Conservation (phyloP, 2,113 vertebrate species). For the Centropus bengalensis region DNA sequence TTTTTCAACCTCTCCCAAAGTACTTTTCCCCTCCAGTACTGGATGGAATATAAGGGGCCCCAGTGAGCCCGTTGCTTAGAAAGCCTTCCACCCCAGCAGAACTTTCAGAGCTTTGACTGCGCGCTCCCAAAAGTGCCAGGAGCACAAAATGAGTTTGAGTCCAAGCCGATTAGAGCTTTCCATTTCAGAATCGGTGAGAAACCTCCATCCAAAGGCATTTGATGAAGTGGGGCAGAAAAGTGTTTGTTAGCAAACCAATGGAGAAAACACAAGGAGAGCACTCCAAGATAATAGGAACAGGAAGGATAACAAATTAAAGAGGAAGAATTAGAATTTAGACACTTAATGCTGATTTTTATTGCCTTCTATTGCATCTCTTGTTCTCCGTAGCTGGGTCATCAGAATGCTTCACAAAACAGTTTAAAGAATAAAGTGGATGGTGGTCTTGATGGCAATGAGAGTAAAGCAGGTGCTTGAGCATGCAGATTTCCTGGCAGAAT, state of each 20-base stretch:
- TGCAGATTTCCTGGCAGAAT: background rate
- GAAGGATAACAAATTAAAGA: background rate
- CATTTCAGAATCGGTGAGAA: background rate
- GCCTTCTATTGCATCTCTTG: background rate
- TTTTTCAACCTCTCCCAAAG: background rate
- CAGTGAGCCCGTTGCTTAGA: background rate
- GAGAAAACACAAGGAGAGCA: background rate
- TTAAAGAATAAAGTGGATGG: background rate
- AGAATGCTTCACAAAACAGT: background rate
- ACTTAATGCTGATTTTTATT: background rate
- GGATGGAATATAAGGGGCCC: background rate
- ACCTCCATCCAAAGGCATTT: conserved; percentile 8
- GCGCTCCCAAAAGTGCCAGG: background rate
- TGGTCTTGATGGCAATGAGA: background rate
- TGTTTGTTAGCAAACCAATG: background rate
- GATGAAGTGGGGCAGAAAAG: background rate
- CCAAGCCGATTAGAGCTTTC: conserved; percentile 26
- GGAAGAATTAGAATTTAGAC: background rate
- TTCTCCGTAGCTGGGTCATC: background rate
- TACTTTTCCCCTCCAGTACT: background rate
- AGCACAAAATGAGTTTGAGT: background rate
- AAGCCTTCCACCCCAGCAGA: background rate
- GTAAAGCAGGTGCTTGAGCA: background rate
- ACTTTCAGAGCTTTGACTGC: background rate
- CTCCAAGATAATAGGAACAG: background rate